Percentiles rank a stretch among this genome's conserved stretches.
phyloP scores from a whole-genome alignment of 2,797 vertebrate species.

The Caiman crocodilus region DNA sequence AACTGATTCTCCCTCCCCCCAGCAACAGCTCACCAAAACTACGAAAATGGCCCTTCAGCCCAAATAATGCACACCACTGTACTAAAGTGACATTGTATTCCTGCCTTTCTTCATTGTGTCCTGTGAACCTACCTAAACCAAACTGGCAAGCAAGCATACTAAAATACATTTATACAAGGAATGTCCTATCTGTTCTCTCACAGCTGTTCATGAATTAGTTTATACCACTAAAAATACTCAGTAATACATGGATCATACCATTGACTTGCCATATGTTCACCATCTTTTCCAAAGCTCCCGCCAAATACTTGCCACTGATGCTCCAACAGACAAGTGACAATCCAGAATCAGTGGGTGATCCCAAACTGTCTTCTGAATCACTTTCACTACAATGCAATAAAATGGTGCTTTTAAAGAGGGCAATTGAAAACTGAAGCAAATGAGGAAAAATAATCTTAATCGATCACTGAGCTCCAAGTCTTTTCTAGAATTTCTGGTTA shows the following conservation, averaged over 20 bases:
- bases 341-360: constrained; percentile 91
- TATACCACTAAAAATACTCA: fast-evolving
- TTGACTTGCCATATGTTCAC: constrained; percentile 99
- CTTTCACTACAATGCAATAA: constrained; percentile 84
- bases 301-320: constrained; percentile 93
- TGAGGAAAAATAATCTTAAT: neutral
- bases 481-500: neutral
- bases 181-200: neutral
- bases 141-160: neutral
- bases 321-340: constrained; percentile 94
- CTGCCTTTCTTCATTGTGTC: too few species aligned
- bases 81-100: neutral
- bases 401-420: neutral
- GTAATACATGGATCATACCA: constrained; percentile 79
- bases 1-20: too few species aligned
- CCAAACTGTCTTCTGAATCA: constrained; percentile 88
- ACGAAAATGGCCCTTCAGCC: too few species aligned
- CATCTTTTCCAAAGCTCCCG: constrained; percentile 94
- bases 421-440: neutral
- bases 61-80: too few species aligned
- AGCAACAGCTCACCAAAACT: too few species aligned
- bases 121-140: too few species aligned
- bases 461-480: neutral
- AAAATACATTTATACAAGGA: neutral
- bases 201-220: fast-evolving